Evolutionary conservation across 2,797 vertebrate genomes (phyloP), one percentile per base, ranked within the genome.

Genomic region (Cephalopachus bancanus): DNA sequence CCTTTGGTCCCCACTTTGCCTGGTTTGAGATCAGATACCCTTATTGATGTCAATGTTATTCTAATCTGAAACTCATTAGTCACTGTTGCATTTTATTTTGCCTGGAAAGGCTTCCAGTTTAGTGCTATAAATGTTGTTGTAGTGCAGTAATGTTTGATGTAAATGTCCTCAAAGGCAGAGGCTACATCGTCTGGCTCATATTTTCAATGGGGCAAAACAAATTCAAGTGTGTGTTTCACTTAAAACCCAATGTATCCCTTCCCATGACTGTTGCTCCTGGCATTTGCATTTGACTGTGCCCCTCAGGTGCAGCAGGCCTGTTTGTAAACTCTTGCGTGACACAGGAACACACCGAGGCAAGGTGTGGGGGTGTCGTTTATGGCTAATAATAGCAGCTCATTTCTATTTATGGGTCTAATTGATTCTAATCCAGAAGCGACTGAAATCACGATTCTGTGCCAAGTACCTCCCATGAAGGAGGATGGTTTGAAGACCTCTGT

Each of bases 401-500:
- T 97, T 96, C 91, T 96, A 49, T 72, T 93, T 94, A 80, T 79
- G 87, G 53, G 10, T 84, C 95, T 97, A 94, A 96, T 72, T 87
- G 80, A 93, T 85, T 37, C 53, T 85, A 89, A 97, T 88, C 59
- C 81, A 62, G 80, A 87, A 93, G 64, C 9, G 71, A 94, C 53
- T 81, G 84, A 83, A 95, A 90, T 94, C 22, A 71, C 1, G 11
- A 81, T 84, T 94, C 94, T 95, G 65, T 91, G 83, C 91, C 84
- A 97, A 49, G 81, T 85, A 91, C 69, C 49, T 94, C 78, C 96
- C 86, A 91, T n/a, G 79, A 91, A 90, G 67, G 57, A 62, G 72
- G 93, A 72, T 87, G 60, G 89, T 67, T 91, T 91, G 75, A 86
- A 97, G 96, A 84, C 95, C 81, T 89, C 93, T 93, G 95, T 97